Conservation (phyloP, 2,888 invertebrate genomes). For the Agrypnus murinus region DNA sequence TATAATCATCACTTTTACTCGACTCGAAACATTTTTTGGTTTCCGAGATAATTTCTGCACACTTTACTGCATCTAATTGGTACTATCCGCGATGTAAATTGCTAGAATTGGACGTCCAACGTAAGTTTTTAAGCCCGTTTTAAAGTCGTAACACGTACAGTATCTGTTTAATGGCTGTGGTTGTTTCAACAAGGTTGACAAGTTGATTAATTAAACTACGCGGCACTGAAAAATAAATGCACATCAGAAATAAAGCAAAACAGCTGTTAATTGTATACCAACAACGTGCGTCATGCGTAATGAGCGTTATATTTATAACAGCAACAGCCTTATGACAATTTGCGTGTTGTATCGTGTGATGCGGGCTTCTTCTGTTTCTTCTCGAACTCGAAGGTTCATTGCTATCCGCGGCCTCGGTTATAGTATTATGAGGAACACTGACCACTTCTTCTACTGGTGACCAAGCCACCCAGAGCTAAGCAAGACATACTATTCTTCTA, state of each 20-base stretch:
- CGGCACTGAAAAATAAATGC: conserved; percentile 22
- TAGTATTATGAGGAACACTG: conserved; percentile 27
- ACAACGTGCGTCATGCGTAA: conserved; percentile 28
- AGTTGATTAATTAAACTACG: conserved; percentile 26
- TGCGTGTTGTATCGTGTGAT: conserved; percentile 28
- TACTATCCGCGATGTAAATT: too few species aligned
- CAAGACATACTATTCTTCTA: too few species aligned
- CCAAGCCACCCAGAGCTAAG: conserved; percentile 27
- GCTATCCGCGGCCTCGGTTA: conserved; percentile 15
- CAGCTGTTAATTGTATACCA: conserved; percentile 37
- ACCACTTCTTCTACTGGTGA: conserved; percentile 35
- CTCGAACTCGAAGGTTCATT: conserved; percentile 40
- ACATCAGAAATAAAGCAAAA: conserved; percentile 28
- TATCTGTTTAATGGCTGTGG: conserved; percentile 18
- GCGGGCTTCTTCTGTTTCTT: conserved; percentile 22
- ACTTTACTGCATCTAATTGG: too few species aligned
- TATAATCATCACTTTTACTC: too few species aligned
- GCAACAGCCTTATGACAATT: conserved; percentile 19
- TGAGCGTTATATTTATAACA: conserved; percentile 32
- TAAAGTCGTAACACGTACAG: background rate
- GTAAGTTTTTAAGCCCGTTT: too few species aligned
- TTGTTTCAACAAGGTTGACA: conserved; percentile 20
- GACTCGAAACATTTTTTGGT: too few species aligned
- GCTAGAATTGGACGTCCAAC: too few species aligned
- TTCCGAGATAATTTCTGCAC: too few species aligned